Base-by-base conservation (phyloP, 2,888 invertebrate species). In the Conus canariensis region DNA sequence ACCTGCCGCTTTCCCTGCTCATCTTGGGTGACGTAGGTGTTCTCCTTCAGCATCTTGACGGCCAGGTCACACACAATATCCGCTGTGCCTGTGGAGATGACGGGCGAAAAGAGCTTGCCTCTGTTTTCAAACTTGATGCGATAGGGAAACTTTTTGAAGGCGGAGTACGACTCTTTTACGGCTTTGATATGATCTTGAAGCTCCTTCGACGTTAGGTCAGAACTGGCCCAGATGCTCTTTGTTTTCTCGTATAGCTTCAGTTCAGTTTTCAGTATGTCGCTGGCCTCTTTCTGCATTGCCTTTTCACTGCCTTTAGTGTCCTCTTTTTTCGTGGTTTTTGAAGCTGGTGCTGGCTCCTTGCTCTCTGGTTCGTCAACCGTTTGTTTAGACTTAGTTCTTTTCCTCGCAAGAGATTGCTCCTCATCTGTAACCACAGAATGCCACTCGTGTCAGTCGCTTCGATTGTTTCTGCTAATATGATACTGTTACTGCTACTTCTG, bases 101-200 rank as follows among this genome's bases (percentile, higher is more conserved):
- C 12, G 6, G 82, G 82, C 56, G 10, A 5, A 14, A 14, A 45
- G 45, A 82, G 82, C 45, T 82, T 82, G 14, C 82, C 80, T 45
- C 82, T 30, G 82, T 19, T 45, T 12, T 82, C 82, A 25, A 82
- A 82, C 16, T 82, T 82, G 82, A 82, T 56, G 56, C 82, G 30
- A 45, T 82, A 82, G 8, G 56, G 30, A 56, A 45, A 82, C 19
- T 82, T 45, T 12, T 2, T 19, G 45, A 82, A 82, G 45, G 82
- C 10, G 45, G 82, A 30, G 30, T 30, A 30, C 30, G 30, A 30
- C 30, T 30, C 30, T 30, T 30, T 30, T 30, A 30, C 30, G 30
- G 30, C 30, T 30, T 30, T 30, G 30, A 30, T 30, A 2, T 30
- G 30, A 30, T 30, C 30, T 30, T 30, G 30, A 30, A 30, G 30